Base-by-base conservation (phyloP, 92 coral and sea anemone genomes). In the Porites cylindrica region DNA sequence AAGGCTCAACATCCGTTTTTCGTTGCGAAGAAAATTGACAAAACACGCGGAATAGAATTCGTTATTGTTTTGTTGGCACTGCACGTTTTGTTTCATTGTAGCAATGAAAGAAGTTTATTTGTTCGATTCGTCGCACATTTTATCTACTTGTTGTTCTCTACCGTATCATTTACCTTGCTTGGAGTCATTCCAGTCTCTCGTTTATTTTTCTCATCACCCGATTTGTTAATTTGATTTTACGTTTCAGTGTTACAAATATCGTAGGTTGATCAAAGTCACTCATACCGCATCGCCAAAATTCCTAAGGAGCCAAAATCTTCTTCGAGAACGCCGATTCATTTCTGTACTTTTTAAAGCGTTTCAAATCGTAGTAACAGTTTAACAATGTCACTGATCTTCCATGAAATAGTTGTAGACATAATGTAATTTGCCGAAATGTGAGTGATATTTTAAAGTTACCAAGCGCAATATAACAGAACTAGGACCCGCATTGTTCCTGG, bases 91-190 rank as follows among this genome's bases (percentile, higher is more conserved):
- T 66, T 51, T 70, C 7, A 80, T 75, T 9, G n/a, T 38, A 38
- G 47, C 61, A 79, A 16, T 23, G 75, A 66, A 80, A 80, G 51
- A 51, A 66, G 38, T 50, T 20, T 67, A 24, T 80, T 80, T 82
- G 63, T 71, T 56, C 32, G 18, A 6, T 78, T 6, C 64, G 7
- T 81, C 8, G 50, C 6, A 72, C 9, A 80, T 10, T 13, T 23
- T 51, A 20, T 18, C 54, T 47, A n/a, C 51, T 26, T 65, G 66
- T 24, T 51, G 65, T 53, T 81, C 75, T 38, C 19, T 52, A 29
- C 20, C 10, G 75, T 2, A 70, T 70, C 52, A 32, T 51, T 13
- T 66, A 50, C 7, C 61, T 66, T 19, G 51, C 52, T 8, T 26
- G 17, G 19, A 58, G 29, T 26, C 68, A 58, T 60, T 77, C 38